Percentiles rank a stretch among this genome's conserved stretches.
phyloP scores from a whole-genome alignment of 2,888 invertebrate species.

The Smittia sp. region DNA sequence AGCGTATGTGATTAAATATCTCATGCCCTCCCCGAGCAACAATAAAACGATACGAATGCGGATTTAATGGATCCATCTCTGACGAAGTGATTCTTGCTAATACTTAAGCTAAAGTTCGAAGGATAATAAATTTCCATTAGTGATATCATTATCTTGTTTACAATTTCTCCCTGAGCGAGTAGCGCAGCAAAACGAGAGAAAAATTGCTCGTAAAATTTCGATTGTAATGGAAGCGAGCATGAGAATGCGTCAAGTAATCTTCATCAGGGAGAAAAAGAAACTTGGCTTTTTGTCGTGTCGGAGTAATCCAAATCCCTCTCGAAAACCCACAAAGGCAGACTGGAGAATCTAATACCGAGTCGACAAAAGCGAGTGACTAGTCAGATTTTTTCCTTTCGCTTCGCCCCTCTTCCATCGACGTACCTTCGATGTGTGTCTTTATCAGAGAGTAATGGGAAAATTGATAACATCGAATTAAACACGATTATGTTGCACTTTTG shows the following conservation, averaged over 20 bases:
- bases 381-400: conserved; percentile 5
- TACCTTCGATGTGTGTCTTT: conserved; percentile 22
- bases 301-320: conserved; percentile 30
- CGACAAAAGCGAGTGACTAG: conserved; percentile 31
- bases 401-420: neutral
- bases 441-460: conserved; percentile 2
- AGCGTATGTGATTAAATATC: neutral
- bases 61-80: conserved; percentile 37
- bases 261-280: neutral
- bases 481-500: conserved; percentile 35
- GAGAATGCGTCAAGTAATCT: conserved; percentile 26
- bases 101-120: neutral
- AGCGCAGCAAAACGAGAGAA: neutral
- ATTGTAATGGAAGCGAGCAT: conserved; percentile 12
- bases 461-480: conserved; percentile 41
- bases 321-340: neutral
- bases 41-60: conserved; percentile 34
- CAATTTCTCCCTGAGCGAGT: conserved; percentile 22
- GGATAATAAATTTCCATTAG: conserved; percentile 41
- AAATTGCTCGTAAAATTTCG: conserved; percentile 31
- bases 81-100: too few relatives aligned
- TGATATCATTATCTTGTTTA: conserved; percentile 41
- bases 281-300: conserved; percentile 28
- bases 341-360: neutral
- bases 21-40: conserved; percentile 14